Evolutionary conservation across 1,140 invertebrate species (phyloP), one percentile per base, ranked within the genome.

Genomic region (Sycophila sp.): DNA sequence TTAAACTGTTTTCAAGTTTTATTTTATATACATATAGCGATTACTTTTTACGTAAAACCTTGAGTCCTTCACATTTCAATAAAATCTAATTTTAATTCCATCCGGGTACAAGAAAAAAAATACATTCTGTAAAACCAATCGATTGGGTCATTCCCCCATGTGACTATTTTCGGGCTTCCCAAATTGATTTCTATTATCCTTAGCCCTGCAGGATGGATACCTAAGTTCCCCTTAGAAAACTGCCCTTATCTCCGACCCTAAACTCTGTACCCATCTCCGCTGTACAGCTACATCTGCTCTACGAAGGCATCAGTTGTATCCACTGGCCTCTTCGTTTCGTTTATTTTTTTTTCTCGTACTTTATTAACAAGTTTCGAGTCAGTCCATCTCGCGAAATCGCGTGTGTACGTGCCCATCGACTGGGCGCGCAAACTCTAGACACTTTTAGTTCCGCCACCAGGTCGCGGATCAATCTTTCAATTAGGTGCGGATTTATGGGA

Each of bases 111-210:
- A n/a, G n/a, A n/a, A n/a, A n/a, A n/a, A n/a, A n/a, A n/a, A n/a
- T n/a, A n/a, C n/a, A n/a, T n/a, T n/a, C n/a, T n/a, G n/a, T n/a
- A n/a, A n/a, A n/a, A n/a, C n/a, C n/a, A n/a, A n/a, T n/a, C n/a
- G n/a, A n/a, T n/a, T n/a, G n/a, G n/a, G n/a, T n/a, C n/a, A n/a
- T n/a, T n/a, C n/a, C n/a, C n/a, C n/a, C n/a, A n/a, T n/a, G n/a
- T n/a, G n/a, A n/a, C n/a, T n/a, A n/a, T n/a, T n/a, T 53, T 6
- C 53, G 74, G n/a, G 74, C 78, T 79, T 72, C 75, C 76, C 73
- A 80, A 82, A 83, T 83, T 82, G 81, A 83, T 82, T 83, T 74
- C 74, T 55, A 75, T n/a, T 73, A 60, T 73, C 71, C 75, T 74
- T 62, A n/a, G n/a, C n/a, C n/a, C n/a, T n/a, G n/a, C n/a, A n/a